phyloP scores from a whole-genome alignment of 1,140 invertebrate species.

The Drosophila aff. region DNA sequence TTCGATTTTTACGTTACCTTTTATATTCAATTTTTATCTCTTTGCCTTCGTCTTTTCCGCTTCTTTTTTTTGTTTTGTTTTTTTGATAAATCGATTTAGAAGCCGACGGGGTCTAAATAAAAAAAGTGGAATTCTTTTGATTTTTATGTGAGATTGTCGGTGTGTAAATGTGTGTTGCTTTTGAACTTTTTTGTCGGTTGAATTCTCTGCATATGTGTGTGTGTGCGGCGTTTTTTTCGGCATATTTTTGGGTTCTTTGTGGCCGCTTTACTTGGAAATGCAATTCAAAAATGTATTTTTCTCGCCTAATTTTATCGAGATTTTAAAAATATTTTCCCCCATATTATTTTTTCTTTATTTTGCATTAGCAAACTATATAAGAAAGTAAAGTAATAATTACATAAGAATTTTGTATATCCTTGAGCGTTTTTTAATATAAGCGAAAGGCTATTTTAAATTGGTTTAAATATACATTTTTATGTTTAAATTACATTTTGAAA shows the following conservation, averaged over 20 bases:
- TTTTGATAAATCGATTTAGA: constrained; percentile 83
- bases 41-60: constrained; percentile 79
- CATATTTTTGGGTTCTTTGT: constrained; percentile 50
- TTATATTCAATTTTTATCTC: constrained; percentile 80
- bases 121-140: constrained; percentile 83
- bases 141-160: constrained; percentile 49
- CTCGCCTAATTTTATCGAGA: constrained; percentile 12
- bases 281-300: constrained; percentile 66
- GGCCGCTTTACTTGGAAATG: constrained; percentile 75
- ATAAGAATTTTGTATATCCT: background rate
- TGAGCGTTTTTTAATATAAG: too few species aligned
- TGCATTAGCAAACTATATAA: background rate
- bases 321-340: constrained; percentile 4
- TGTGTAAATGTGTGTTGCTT: constrained; percentile 33
- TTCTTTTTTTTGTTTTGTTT: constrained; percentile 64
- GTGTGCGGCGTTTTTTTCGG: constrained; percentile 40
- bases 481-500: background rate
- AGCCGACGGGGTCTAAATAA: constrained; percentile 71
- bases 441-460: background rate
- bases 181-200: constrained; percentile 59
- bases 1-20: constrained; percentile 82
- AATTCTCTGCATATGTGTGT: constrained; percentile 28
- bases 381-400: too few species aligned
- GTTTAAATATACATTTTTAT: background rate
- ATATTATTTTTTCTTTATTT: background rate